Conservation (phyloP, 1,140 invertebrate genomes). For the Dendrolimus kikuchii region DNA sequence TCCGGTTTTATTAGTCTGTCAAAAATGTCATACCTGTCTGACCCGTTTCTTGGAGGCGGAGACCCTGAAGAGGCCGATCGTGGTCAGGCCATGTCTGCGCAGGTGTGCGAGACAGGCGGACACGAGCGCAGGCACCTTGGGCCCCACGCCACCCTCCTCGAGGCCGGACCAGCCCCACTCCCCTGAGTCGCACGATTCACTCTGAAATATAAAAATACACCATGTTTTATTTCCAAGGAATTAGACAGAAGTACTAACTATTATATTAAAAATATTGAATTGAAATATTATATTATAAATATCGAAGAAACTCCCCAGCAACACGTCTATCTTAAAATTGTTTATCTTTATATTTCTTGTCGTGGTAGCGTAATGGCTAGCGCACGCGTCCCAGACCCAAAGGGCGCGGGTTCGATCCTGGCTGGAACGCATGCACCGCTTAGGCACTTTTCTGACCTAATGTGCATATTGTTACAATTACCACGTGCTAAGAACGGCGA, state of each 20-base stretch:
- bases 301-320: too few relatives aligned
- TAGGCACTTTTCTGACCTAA: too few relatives aligned
- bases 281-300: too few relatives aligned
- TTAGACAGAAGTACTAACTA: neutral
- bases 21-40: conserved; percentile 80
- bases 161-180: conserved; percentile 70
- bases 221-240: neutral
- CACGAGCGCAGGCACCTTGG: conserved; percentile 82
- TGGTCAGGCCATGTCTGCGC: conserved; percentile 84
- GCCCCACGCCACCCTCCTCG: conserved; percentile 49
- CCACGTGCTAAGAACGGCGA: too few relatives aligned
- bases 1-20: neutral
- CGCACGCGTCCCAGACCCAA: too few relatives aligned
- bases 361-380: too few relatives aligned
- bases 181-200: conserved; percentile 79
- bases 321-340: too few relatives aligned
- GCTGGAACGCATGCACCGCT: too few relatives aligned
- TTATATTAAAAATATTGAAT: too few relatives aligned
- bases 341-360: too few relatives aligned
- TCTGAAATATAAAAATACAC: conserved; percentile 59
- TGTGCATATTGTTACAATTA: too few relatives aligned
- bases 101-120: conserved; percentile 86
- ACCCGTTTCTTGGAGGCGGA: conserved; percentile 92
- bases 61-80: conserved; percentile 91
- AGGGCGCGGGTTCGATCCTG: too few relatives aligned